Base-by-base conservation (phyloP, 2,888 invertebrate species). In the Diarsia rubi region DNA sequence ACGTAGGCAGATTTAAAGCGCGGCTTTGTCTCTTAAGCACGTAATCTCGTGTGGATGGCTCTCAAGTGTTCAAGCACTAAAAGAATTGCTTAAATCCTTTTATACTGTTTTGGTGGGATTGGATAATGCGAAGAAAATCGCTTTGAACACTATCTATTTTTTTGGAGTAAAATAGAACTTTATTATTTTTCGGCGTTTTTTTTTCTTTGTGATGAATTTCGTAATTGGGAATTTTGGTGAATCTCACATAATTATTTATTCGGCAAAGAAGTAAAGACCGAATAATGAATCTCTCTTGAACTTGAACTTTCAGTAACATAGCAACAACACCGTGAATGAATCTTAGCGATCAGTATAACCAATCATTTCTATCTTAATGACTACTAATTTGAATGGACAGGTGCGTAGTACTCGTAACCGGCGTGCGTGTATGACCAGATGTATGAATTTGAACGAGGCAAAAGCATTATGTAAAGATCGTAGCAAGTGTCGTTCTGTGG, bases 21-120 rank as follows among this genome's bases (percentile, higher is more conserved):
- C 54, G 75, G 52, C 76, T 84, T 82, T 82, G 67, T 84, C 81
- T 69, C 76, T 12, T 68, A 75, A 69, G 75, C 77, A 78, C 68
- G 66, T 85, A 83, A 85, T 83, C 85, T 79, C 65, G 49, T 75
- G 75, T 73, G 73, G 85, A 85, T 75, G 45, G 72, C 24, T 69
- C 75, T 72, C 70, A 67, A 75, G 68, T 49, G 64, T 72, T 83
- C 82, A 70, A 69, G 64, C 72, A 72, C 74, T 84, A 74, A 84
- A 83, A 81, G 74, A 84, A 81, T 66, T 81, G 68, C 52, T 62
- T 27, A 65, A 84, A 84, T 73, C 73, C 74, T 60, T 77, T 81
- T 67, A 72, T 45, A 81, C 66, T 64, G 67, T 62, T 65, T 69
- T 49, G 44, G 69, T 71, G 54, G 24, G 52, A 81, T 68, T 45